Percentiles rank a stretch among this genome's conserved stretches.
Conservation (phyloP, 2,888 invertebrate genomes). For the Leptopilina myrica region DNA sequence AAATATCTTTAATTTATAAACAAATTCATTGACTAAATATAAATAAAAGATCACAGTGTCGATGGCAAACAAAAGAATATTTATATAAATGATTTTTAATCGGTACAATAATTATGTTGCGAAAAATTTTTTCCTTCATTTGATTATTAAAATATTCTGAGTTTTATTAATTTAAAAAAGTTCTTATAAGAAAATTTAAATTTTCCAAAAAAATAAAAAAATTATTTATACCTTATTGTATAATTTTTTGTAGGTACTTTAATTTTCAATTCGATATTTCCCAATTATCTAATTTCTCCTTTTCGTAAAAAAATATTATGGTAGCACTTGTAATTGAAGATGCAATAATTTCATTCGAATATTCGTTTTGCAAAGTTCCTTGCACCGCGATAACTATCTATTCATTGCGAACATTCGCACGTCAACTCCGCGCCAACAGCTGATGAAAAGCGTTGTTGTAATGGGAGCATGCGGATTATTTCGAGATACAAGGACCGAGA, state of each 20-base stretch:
- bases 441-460: conserved; percentile 51
- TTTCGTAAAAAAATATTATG: not conserved
- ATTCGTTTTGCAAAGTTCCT: conserved; percentile 41
- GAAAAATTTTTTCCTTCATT: no score
- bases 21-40: no score
- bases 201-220: not conserved
- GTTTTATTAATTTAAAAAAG: no score
- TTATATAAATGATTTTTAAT: no score
- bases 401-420: conserved; percentile 30
- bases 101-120: no score
- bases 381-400: conserved; percentile 46
- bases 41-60: no score
- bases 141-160: no score
- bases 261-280: no score
- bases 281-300: no score
- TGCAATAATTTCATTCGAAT: not conserved
- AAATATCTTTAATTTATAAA: no score
- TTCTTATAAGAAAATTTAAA: no score
- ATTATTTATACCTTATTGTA: not conserved
- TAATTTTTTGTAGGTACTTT: not conserved
- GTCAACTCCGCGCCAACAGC: conserved; percentile 50
- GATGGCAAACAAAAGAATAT: no score
- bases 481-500: conserved; percentile 48
- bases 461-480: conserved; percentile 53
- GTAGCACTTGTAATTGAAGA: not conserved